Percentiles rank a stretch among this genome's conserved stretches.
These are phyloP conservation scores for Trachelus stipa DNA, from an alignment of 2,888 invertebrate genomes.

Conservation along the genomic window DNA sequence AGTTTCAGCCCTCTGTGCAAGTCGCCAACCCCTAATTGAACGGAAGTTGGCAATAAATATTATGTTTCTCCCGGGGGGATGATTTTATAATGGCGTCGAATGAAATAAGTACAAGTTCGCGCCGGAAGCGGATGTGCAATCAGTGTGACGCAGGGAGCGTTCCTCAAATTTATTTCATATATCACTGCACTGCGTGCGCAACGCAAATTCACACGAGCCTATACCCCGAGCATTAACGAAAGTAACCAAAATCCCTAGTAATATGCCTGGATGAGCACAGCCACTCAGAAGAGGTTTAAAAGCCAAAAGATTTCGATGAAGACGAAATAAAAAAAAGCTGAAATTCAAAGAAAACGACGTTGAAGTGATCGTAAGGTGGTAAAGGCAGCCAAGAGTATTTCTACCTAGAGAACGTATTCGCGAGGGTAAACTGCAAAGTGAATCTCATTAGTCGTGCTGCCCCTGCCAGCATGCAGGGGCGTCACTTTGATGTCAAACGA, in stretches of 20 bases:
- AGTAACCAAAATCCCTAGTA: neutral
- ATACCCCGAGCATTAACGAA: neutral
- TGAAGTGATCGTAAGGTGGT: neutral
- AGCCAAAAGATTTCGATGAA: neutral
- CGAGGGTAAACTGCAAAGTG: slow-evolving; percentile 58
- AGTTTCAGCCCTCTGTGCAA: slow-evolving; percentile 29
- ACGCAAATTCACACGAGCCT: neutral
- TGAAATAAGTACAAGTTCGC: slow-evolving; percentile 39
- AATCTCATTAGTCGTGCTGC: slow-evolving; percentile 62
- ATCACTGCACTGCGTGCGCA: neutral
- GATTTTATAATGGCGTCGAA: slow-evolving; percentile 56
- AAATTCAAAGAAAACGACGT: neutral
- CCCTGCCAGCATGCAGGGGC: slow-evolving; percentile 40
- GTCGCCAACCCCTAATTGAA: slow-evolving; percentile 63
- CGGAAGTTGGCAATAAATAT: slow-evolving; percentile 66
- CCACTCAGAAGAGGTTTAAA: neutral
- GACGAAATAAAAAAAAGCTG: neutral
- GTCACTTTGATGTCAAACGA: slow-evolving; percentile 25
- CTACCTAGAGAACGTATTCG: slow-evolving; percentile 25
- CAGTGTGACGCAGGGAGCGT: slow-evolving; percentile 40
- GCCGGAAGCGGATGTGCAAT: slow-evolving; percentile 62
- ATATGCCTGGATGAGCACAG: neutral
- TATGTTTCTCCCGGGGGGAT: slow-evolving; percentile 55
- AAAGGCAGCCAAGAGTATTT: neutral
- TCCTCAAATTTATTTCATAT: slow-evolving; percentile 27